Percentiles rank a stretch among this genome's conserved stretches.
phyloP scores from a whole-genome alignment of 2,888 invertebrate genomes.

The Herminia tarsipennalis region DNA sequence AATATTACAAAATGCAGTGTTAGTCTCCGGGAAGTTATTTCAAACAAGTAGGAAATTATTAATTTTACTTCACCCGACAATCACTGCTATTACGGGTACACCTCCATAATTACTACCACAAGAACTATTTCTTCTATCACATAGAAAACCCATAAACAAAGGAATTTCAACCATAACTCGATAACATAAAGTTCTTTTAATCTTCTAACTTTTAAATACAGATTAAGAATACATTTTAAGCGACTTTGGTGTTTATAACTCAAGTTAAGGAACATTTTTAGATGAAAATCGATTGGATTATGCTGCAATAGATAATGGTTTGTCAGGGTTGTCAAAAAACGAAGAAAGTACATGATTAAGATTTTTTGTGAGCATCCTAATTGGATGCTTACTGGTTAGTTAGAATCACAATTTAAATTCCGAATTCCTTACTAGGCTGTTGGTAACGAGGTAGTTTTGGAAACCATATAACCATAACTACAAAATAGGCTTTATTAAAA shows the following conservation, averaged over 20 bases:
- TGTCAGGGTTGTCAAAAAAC: slow-evolving; percentile 17
- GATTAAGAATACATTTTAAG: background rate
- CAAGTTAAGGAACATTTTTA: slow-evolving; percentile 2
- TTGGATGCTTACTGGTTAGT: background rate
- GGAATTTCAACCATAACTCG: slow-evolving; percentile 1
- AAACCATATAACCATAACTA: background rate
- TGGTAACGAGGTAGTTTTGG: slow-evolving; percentile 1
- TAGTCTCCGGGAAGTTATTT: background rate
- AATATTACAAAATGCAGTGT: background rate
- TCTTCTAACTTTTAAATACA: background rate
- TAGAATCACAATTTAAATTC: background rate
- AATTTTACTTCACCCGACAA: slow-evolving; percentile 19
- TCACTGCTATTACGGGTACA: slow-evolving; percentile 17
- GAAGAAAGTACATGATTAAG: slow-evolving; percentile 1
- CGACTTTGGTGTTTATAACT: slow-evolving; percentile 3
- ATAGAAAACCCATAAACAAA: slow-evolving; percentile 10
- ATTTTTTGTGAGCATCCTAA: slow-evolving; percentile 1
- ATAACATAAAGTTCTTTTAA: background rate
- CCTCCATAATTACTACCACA: slow-evolving; percentile 23
- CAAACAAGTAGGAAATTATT: slow-evolving; percentile 20
- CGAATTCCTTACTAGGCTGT: background rate
- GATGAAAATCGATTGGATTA: background rate
- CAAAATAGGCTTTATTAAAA: too few relatives aligned
- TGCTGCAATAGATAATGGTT: background rate
- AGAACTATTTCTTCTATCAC: slow-evolving; percentile 18